Percentiles rank a stretch among this genome's conserved stretches.
Conservation (phyloP, 2,113 vertebrate genomes). For the Sclerurus mexicanus region DNA sequence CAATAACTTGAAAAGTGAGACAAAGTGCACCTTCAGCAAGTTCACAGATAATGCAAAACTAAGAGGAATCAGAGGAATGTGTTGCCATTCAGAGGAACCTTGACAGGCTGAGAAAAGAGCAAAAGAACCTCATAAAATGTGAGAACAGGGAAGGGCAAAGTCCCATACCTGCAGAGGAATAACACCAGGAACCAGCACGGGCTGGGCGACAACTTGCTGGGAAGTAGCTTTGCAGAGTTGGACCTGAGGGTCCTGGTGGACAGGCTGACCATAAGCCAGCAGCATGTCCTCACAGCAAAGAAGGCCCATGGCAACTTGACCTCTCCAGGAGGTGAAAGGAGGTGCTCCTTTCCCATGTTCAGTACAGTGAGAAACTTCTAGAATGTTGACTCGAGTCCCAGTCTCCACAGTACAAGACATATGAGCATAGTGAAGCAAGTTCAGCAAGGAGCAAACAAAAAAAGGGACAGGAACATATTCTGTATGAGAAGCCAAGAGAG, state of each 20-base stretch:
- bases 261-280: neutral
- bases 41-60: neutral
- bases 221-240: neutral
- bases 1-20: neutral
- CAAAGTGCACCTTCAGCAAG: neutral
- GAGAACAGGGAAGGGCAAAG: neutral
- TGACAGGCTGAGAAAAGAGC: neutral
- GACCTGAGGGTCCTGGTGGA: neutral
- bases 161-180: neutral
- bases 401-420: neutral
- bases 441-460: neutral
- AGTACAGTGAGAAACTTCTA: neutral
- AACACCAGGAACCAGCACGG: neutral
- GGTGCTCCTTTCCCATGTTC: neutral
- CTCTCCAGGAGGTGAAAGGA: neutral
- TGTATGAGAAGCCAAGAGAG: neutral
- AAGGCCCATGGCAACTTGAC: neutral
- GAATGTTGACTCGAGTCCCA: neutral
- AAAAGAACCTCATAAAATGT: neutral
- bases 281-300: neutral
- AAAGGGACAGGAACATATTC: neutral
- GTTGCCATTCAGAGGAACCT: neutral
- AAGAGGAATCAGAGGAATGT: neutral
- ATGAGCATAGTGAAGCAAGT: neutral
- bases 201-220: neutral